phyloP scores from a whole-genome alignment of 1,140 invertebrate genomes.

The Temnothorax curvispinosus region DNA sequence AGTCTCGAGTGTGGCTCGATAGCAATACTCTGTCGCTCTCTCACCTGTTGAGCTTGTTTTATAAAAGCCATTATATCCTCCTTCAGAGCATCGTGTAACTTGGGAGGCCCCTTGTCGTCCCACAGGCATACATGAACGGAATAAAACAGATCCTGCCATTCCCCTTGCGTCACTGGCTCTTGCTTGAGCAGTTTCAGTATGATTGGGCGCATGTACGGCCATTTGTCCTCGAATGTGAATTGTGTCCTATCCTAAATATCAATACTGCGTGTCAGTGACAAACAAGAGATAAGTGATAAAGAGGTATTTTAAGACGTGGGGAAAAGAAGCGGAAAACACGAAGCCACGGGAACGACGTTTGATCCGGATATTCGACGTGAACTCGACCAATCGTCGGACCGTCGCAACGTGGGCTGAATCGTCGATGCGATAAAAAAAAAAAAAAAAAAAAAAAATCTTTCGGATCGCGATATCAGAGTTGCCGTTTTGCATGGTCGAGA shows the following conservation, averaged over 20 bases:
- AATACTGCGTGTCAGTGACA: neutral
- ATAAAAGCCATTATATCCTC: slow-evolving; percentile 98
- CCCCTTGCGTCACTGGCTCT: slow-evolving; percentile 95
- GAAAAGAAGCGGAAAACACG: neutral
- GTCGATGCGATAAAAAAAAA: neutral
- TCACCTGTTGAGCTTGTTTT: slow-evolving; percentile 94
- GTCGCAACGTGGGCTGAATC: neutral
- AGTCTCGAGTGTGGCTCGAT: neutral
- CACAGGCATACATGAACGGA: slow-evolving; percentile 98
- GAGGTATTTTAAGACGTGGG: neutral
- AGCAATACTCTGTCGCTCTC: neutral
- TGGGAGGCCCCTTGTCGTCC: slow-evolving; percentile 97
- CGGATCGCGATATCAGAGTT: neutral
- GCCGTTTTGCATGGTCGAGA: neutral
- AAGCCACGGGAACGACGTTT: neutral
- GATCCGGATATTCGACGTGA: neutral
- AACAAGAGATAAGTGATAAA: neutral
- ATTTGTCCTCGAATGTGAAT: slow-evolving; percentile 96
- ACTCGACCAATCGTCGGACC: neutral
- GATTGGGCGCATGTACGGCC: slow-evolving; percentile 97
- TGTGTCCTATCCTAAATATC: slow-evolving; percentile 83
- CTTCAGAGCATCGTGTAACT: slow-evolving; percentile 94
- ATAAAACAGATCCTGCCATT: slow-evolving; percentile 99
- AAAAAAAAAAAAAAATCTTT: slow-evolving; percentile 5
- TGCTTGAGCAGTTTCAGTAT: slow-evolving; percentile 97